phyloP scores from a whole-genome alignment of 2,888 invertebrate species.

The Malthinus seriepunctatus region DNA sequence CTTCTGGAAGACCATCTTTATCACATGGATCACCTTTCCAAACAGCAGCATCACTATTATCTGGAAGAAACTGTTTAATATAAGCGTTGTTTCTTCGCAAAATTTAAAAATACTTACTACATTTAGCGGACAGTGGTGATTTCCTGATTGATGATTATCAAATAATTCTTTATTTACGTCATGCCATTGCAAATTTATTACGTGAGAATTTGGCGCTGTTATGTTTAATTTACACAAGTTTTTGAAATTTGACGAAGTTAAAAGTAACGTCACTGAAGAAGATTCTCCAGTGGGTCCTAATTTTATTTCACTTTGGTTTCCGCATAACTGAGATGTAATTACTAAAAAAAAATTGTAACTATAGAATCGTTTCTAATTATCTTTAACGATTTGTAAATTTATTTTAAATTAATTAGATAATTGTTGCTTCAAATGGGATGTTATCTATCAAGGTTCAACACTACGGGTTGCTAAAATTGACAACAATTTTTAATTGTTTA shows the following conservation, averaged over 20 bases:
- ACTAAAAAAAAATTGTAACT: constrained; percentile 29
- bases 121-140: constrained; percentile 40
- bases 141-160: constrained; percentile 22
- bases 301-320: constrained; percentile 33
- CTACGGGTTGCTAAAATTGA: too few relatives aligned
- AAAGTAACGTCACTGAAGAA: constrained; percentile 36
- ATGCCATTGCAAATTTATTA: constrained; percentile 42
- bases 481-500: too few relatives aligned
- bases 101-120: constrained; percentile 39
- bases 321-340: constrained; percentile 36
- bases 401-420: too few relatives aligned
- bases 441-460: too few relatives aligned
- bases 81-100: neutral
- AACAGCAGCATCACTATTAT: constrained; percentile 38
- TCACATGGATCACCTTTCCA: constrained; percentile 47
- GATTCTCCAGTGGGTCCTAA: constrained; percentile 35
- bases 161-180: constrained; percentile 28
- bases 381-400: too few relatives aligned
- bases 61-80: constrained; percentile 38
- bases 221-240: constrained; percentile 39
- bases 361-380: too few relatives aligned
- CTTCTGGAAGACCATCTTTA: constrained; percentile 37
- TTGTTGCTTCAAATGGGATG: too few relatives aligned
- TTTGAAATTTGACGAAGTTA: constrained; percentile 32
- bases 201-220: constrained; percentile 43